Conservation (phyloP, 2,113 vertebrate genomes). For the Rana temporaria region DNA sequence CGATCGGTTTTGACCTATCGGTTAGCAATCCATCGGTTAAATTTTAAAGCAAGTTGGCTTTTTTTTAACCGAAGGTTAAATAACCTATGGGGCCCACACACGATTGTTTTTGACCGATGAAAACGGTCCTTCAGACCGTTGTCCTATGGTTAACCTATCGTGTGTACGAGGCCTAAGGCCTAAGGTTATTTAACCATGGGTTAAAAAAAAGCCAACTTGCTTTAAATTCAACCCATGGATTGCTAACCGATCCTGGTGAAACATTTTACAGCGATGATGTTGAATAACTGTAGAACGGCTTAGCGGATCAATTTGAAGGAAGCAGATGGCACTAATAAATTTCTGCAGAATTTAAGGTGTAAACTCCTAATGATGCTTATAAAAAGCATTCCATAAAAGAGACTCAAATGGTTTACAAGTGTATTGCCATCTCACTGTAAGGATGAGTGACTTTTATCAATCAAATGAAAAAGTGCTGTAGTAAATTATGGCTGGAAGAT, state of each 20-base stretch:
- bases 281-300: background rate
- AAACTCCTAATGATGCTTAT: constrained; percentile 42
- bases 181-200: no score
- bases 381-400: constrained; percentile 46
- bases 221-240: no score
- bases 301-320: constrained; percentile 3
- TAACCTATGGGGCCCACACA: no score
- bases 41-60: no score
- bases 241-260: background rate
- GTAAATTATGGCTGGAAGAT: constrained; percentile 23
- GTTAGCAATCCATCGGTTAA: no score
- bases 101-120: no score
- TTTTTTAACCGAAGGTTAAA: no score
- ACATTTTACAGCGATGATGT: background rate
- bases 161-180: no score
- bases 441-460: constrained; percentile 32
- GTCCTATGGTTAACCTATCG: no score
- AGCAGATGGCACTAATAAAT: constrained; percentile 47
- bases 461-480: constrained; percentile 18
- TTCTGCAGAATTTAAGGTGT: constrained; percentile 33
- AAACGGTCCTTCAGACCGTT: no score
- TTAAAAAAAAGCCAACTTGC: no score
- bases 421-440: constrained; percentile 6
- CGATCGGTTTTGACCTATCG: no score
- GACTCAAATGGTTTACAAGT: constrained; percentile 33